These are phyloP conservation scores for Bactericera cockerelli DNA, from an alignment of 1,140 invertebrate species.

Conservation along the genomic window DNA sequence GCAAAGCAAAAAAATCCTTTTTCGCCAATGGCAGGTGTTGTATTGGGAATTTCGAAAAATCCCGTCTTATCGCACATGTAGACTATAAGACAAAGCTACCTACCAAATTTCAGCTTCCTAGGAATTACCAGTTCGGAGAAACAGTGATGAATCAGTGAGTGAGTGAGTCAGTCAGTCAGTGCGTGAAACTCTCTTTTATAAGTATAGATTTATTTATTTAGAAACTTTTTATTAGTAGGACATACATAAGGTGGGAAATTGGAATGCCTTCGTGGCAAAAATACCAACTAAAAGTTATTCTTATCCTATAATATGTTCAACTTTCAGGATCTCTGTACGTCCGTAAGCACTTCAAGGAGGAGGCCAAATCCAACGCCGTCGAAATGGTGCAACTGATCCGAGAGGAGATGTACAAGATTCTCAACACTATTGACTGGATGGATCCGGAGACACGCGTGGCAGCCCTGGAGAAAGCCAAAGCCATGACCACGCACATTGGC, in stretches of 20 bases:
- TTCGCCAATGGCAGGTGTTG: too few relatives aligned
- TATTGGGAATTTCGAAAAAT: not conserved
- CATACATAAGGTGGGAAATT: not conserved
- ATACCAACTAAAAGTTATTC: not conserved
- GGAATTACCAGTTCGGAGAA: too few relatives aligned
- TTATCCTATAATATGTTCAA: conserved; percentile 29
- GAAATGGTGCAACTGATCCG: conserved; percentile 69
- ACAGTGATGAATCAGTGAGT: too few relatives aligned
- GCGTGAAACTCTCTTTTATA: too few relatives aligned
- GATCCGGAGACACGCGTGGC: conserved; percentile 51
- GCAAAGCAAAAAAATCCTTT: too few relatives aligned
- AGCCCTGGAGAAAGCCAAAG: conserved; percentile 50
- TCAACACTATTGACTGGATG: conserved; percentile 66
- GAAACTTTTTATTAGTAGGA: too few relatives aligned
- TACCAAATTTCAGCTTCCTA: too few relatives aligned
- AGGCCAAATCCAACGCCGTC: conserved; percentile 48
- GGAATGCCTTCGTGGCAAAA: not conserved
- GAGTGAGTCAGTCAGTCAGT: too few relatives aligned
- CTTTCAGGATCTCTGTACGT: conserved; percentile 55
- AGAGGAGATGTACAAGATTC: conserved; percentile 31
- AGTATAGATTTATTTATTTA: not conserved
- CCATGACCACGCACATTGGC: conserved; percentile 58
- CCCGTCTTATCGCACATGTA: too few relatives aligned
- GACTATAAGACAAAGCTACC: too few relatives aligned
- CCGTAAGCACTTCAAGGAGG: conserved; percentile 50